Evolutionary conservation across 92 coral and sea anemone species (phyloP).

Genomic region (Zoanthus sociatus): DNA sequence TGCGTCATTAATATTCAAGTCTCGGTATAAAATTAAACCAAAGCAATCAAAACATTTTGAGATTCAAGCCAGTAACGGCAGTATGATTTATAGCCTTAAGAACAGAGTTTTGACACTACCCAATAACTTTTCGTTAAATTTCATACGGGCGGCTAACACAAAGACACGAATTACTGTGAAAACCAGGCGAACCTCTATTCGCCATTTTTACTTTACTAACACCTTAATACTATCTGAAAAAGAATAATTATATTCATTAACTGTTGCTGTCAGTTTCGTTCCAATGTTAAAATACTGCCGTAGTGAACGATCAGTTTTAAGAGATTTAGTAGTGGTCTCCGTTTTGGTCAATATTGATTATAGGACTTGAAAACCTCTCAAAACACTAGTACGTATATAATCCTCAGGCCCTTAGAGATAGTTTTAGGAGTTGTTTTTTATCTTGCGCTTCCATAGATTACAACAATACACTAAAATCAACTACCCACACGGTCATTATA

Average conservation of each 20-base stretch:
- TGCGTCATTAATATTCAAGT: background rate
- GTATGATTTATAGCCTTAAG: background rate
- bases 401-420: background rate
- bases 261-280: background rate
- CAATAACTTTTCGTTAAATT: background rate
- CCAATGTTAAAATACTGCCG: background rate
- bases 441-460: constrained; percentile 2
- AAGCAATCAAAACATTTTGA: background rate
- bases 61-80: background rate
- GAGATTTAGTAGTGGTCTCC: background rate
- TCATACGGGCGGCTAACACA: background rate
- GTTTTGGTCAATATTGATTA: constrained; percentile 19
- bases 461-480: background rate
- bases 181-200: background rate
- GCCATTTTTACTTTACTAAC: background rate
- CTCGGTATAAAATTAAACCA: background rate
- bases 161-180: background rate
- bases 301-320: constrained; percentile 11
- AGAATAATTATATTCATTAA: background rate
- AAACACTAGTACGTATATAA: background rate
- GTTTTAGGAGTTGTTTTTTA: background rate
- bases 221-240: background rate
- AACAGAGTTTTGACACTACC: background rate
- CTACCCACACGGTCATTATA: background rate
- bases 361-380: background rate